Base-by-base conservation (phyloP, 1,140 invertebrate species). In the Drosophila bocqueti region DNA sequence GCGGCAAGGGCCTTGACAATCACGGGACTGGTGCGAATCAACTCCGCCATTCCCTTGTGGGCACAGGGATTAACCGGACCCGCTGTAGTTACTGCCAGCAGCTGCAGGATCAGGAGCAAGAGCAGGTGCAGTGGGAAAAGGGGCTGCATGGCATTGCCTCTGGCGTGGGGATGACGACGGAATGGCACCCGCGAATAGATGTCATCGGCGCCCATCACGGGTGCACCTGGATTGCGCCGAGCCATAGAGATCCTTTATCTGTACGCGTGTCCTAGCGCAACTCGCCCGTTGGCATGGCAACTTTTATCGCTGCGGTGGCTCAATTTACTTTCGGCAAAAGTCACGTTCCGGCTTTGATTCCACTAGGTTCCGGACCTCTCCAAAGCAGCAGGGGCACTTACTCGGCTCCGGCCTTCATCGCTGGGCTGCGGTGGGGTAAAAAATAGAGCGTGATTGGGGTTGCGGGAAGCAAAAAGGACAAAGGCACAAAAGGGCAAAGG, bases 21-120 rank as follows among this genome's bases (percentile, higher is more conserved):
- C 18, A 93, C 85, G 47, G 92, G 92, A 76, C 92, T 93, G 52
- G 73, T 92, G 78, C 83, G 92, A 79, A 93, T 93, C 66, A 93
- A 68, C 46, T 93, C 87, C 9, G 76, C 79, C 45, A 93, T 81
- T 54, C 87, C 90, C 76, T 93, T 91, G 66, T 93, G 91, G 75
- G 79, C 76, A 66, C 92, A 93, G 26, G 71, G 79, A 76, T 80
- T 83, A 45, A 78, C 57, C 9, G 83, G 18, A 11, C 49, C 43
- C 38, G 68, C 24, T 18, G 69, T 45, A 46, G 73, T 31, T 29
- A 29, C 29, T 11, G 57, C 24, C 24, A 83, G 55, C 18, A 77
- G 76, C 46, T 57, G 57, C 76, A 78, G 54, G 26, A 50, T 15
- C 42, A 67, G 62, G 29, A 64, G 49, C 26, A 67, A 49, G 16